A percentile compares a stretch with the other conserved stretches of the same genome.
Conservation (phyloP, 1,140 invertebrate genomes). For the Augochlora pura region DNA sequence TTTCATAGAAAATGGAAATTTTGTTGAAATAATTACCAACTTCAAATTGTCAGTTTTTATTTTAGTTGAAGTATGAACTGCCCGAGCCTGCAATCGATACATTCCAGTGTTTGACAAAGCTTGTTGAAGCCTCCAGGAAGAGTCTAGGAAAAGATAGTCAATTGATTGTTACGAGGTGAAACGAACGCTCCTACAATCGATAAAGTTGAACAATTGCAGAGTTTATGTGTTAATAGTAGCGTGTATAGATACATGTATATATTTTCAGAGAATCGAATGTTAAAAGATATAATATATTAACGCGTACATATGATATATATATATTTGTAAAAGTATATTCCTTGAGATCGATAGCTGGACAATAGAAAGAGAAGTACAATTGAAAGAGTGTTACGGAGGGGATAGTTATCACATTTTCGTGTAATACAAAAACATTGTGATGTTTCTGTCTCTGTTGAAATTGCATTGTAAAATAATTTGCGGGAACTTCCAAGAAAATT, state of each 20-base stretch:
- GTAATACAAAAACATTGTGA: conserved; percentile 5
- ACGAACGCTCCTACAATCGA: conserved; percentile 1
- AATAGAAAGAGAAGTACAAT: conserved; percentile 7
- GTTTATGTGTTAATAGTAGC: neutral
- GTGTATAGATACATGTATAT: conserved; percentile 12
- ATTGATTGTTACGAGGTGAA: conserved; percentile 12
- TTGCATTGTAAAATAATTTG: conserved; percentile 18
- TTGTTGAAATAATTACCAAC: no score
- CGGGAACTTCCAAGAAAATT: neutral
- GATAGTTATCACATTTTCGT: conserved; percentile 22
- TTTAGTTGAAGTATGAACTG: no score
- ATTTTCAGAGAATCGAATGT: conserved; percentile 18
- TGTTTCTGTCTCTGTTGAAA: conserved; percentile 2
- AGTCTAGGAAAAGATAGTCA: neutral
- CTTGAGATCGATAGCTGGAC: neutral
- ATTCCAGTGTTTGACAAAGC: neutral
- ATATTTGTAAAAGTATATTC: conserved; percentile 9
- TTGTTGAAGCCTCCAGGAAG: neutral
- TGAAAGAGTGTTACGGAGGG: neutral
- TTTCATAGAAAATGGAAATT: no score
- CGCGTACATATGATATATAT: neutral
- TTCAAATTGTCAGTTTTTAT: no score
- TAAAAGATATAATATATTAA: conserved; percentile 7
- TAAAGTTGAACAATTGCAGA: neutral
- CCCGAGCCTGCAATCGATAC: neutral